These are phyloP conservation scores for Porites lutea DNA, from an alignment of 64 coral and sea anemone species.

Conservation along the genomic window DNA sequence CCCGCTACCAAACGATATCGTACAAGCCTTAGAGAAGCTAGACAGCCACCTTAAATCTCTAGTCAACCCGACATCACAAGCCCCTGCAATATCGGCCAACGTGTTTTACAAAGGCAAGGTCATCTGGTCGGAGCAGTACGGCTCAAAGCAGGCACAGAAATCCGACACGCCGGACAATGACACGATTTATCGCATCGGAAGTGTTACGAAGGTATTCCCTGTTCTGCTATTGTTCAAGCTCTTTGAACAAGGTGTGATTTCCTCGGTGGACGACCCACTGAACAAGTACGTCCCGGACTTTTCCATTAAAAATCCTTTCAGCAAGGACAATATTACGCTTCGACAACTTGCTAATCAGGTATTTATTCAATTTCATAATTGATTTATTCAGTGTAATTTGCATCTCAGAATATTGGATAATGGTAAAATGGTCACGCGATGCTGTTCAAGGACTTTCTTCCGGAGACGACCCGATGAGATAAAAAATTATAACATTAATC, in stretches of 20 bases:
- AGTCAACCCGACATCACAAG: neutral
- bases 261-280: constrained; percentile 63
- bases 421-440: no score
- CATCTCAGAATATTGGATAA: no score
- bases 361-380: neutral
- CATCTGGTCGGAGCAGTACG: constrained; percentile 51
- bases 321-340: constrained; percentile 68
- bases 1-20: constrained; percentile 33
- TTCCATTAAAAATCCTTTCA: constrained; percentile 70
- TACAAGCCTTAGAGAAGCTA: constrained; percentile 16
- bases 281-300: constrained; percentile 74
- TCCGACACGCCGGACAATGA: constrained; percentile 34
- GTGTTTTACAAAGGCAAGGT: constrained; percentile 43
- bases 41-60: constrained; percentile 38
- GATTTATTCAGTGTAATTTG: no score
- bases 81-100: constrained; percentile 63
- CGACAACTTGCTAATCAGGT: constrained; percentile 82
- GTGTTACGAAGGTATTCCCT: constrained; percentile 64
- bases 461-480: no score
- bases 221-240: constrained; percentile 59
- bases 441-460: no score
- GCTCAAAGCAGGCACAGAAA: constrained; percentile 26
- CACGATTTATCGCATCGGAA: constrained; percentile 65
- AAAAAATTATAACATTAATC: no score
- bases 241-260: constrained; percentile 55